These are phyloP conservation scores for Gryon sp. DNA, from an alignment of 1,140 invertebrate genomes.

Conservation along the genomic window DNA sequence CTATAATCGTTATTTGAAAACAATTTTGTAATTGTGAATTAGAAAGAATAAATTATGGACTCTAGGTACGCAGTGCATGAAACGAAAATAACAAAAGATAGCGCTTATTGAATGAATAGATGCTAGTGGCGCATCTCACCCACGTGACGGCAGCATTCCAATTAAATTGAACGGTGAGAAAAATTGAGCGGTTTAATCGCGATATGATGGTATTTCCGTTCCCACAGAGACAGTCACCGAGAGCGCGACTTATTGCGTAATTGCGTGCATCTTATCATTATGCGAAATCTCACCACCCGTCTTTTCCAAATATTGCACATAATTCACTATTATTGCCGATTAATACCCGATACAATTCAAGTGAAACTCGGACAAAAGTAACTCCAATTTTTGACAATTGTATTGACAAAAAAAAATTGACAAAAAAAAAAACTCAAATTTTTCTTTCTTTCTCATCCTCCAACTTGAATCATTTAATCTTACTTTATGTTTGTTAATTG, in stretches of 20 bases:
- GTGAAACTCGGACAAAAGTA: too few relatives aligned
- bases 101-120: slow-evolving; percentile 39
- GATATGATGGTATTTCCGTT: slow-evolving; percentile 63
- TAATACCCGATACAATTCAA: too few relatives aligned
- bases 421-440: too few relatives aligned
- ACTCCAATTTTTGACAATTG: too few relatives aligned
- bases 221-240: slow-evolving; percentile 48
- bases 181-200: slow-evolving; percentile 60
- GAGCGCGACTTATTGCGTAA: slow-evolving; percentile 65
- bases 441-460: too few relatives aligned
- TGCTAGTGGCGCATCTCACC: slow-evolving; percentile 34
- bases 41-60: slow-evolving; percentile 49
- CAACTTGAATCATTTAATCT: too few relatives aligned
- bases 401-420: too few relatives aligned
- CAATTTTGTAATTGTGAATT: slow-evolving; percentile 1
- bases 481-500: too few relatives aligned
- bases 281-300: slow-evolving; percentile 45
- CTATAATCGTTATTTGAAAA: neutral
- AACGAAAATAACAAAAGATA: slow-evolving; percentile 40
- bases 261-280: slow-evolving; percentile 67
- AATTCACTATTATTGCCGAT: too few relatives aligned
- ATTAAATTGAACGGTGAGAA: slow-evolving; percentile 54
- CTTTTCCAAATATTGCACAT: slow-evolving; percentile 57
- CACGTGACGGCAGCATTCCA: slow-evolving; percentile 59
- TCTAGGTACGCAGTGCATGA: slow-evolving; percentile 21